Base-by-base conservation (phyloP, 2,797 vertebrate genomes). In the Scyliorhinus canicula region DNA sequence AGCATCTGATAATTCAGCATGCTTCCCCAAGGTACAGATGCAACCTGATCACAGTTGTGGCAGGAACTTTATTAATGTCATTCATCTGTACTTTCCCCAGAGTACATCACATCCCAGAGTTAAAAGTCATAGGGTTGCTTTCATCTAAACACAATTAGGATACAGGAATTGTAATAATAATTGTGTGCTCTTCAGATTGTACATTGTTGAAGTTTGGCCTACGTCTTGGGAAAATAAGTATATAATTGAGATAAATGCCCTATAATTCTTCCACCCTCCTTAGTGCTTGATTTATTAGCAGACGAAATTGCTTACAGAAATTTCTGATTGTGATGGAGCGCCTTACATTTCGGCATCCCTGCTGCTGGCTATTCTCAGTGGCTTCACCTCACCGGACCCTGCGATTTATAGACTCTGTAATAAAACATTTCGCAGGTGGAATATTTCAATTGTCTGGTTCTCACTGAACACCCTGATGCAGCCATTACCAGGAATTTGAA, bases 221-320 rank as follows among this genome's bases (percentile, higher is more conserved):
- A 57, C 2, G 35, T 60, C 35, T 88, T 88, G 8, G 8, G 60
- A 40, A 91, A 91, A 90, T 26, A 88, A 47, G 47, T 82, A 55
- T 90, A 63, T 63, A 91, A 91, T 65, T 44, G 60, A 63, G 60
- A 91, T 65, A 40, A 91, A 90, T 24, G 55, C 21, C 40, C 79
- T 90, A 90, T 63, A 90, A 60, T 90, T 63, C 55, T 65, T 91
- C n/a, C 57, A 44, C n/a, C 60, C 57, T 91, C 57, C n/a, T 91
- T 91, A 65, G 57, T 91, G 88, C 40, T n/a, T 65, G 60, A 91
- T 91, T 65, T 91, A 65, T 91, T 65, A 91, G 88, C n/a, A 91
- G 88, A 44, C 21, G 26, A 91, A 40, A 65, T 65, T 91, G 60
- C 57, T 91, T 65, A 65, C n/a, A 65, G 60, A n/a, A 44, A 91